Base-by-base conservation (phyloP, 2,888 invertebrate genomes). In the Cephus spinipes region DNA sequence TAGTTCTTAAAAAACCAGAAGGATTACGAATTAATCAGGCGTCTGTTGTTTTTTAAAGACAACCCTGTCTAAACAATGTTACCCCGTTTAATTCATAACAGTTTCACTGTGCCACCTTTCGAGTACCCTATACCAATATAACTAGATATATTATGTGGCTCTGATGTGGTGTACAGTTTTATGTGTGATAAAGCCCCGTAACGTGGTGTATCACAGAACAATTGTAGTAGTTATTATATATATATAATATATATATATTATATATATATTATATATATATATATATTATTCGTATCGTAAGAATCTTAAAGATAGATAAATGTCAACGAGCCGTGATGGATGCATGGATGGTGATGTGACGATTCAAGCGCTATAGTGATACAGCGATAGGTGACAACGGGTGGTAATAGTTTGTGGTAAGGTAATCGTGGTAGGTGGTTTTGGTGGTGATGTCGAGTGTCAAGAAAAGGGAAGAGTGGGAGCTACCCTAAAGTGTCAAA, bases 121-220 rank as follows among this genome's bases (percentile, higher is more conserved):
- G 31, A 32, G 71, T 71, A 71, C 71, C 71, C 71, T 31, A 71
- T 78, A 78, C 68, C 75, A 76, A 35, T 79, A 34, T 76, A 79
- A 73, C n/a, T 78, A 32, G 34, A 79, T 79, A 79, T 74, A 76
- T 35, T 74, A 33, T 36, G 74, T 79, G 76, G 79, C 79, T 79
- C 76, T 76, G 79, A 79, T 74, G 79, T 76, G 73, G 73, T 79
- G 76, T 80, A 78, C 79, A 76, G 35, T 35, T 80, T 78, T 77
- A 87, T 85, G 84, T 88, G 91, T 91, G 91, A 91, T 91, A 90
- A 91, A 91, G 90, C 90, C 90, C 90, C 91, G 89, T 89, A 91
- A 91, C 87, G 89, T 91, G 90, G 89, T 90, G 89, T 91, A 91
- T 91, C 91, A 91, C 91, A 91, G 91, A 91, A 91, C 89, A 91